phyloP scores from a whole-genome alignment of 2,888 invertebrate species.

The Lobophora halterata region DNA sequence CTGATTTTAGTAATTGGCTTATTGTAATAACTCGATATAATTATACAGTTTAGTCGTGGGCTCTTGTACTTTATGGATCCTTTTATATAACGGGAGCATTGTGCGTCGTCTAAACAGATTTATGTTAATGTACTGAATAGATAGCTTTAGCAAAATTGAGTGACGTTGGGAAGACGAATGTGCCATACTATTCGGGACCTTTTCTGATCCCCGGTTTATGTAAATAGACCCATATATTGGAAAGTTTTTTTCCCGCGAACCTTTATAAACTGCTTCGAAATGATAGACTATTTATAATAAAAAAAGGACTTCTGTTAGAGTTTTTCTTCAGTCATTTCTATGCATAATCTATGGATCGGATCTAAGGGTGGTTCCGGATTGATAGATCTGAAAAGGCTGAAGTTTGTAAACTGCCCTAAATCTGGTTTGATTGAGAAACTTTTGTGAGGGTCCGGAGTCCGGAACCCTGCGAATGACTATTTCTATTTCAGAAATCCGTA shows the following conservation, averaged over 20 bases:
- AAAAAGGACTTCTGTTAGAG: conserved; percentile 24
- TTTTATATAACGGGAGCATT: conserved; percentile 12
- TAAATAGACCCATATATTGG: conserved; percentile 43
- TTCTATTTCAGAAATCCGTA: too few species aligned
- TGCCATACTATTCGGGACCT: conserved; percentile 43
- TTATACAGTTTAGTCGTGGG: too few species aligned
- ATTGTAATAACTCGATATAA: too few species aligned
- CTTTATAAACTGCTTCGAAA: conserved; percentile 38
- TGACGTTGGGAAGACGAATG: conserved; percentile 51
- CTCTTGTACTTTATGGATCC: too few species aligned
- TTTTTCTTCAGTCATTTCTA: conserved; percentile 20
- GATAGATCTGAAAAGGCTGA: background rate
- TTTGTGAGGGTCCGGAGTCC: too few species aligned
- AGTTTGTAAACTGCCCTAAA: conserved; percentile 1
- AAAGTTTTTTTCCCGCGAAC: conserved; percentile 36
- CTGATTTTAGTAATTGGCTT: too few species aligned
- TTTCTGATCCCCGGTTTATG: conserved; percentile 42
- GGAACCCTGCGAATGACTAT: too few species aligned
- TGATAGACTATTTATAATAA: conserved; percentile 32
- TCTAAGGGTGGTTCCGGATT: conserved; percentile 9
- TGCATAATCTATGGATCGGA: conserved; percentile 24
- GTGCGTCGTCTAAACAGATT: conserved; percentile 26
- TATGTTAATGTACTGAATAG: conserved; percentile 34
- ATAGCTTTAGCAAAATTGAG: conserved; percentile 48
- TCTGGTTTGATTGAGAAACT: background rate